Evolutionary conservation across 2,113 vertebrate genomes (phyloP), one percentile per base, ranked within the genome.

Genomic region (Peromyscus leucopus): DNA sequence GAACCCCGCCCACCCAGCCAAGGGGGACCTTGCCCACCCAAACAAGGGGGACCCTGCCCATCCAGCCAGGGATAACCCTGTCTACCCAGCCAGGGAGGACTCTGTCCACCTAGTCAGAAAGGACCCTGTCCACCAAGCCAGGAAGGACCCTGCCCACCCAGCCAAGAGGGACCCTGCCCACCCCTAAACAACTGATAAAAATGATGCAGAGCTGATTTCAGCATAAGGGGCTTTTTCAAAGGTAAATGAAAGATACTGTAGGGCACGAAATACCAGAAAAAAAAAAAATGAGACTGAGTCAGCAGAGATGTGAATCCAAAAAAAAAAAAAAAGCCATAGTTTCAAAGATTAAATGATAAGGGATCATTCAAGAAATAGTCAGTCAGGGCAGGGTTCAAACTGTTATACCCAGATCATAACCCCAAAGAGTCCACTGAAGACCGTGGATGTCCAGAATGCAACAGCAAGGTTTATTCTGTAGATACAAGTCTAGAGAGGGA

Each of bases 271-370:
- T 36, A 31, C 2, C 19, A 85, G 65, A 11, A 7, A 51, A 51
- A 51, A 51, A 31, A 69, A 36, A 79, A 1, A 48, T 21, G 19
- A 57, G 42, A 26, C 15, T 26, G 16, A 76, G 46, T 65, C 31
- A 24, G 11, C 26, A 72, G 28, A 71, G 11, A 12, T 55, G 74
- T 95, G 1, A 0, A 19, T 93, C 72, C 72, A 48, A 48, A 48
- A 48, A 48, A 48, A 48, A 48, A 48, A 48, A 48, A 48, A 57
- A 74, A 74, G 76, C 48, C 57, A 36, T n/a, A 21, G 0, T 93
- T 95, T 91, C 76, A 48, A 84, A 88, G 76, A 85, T 7, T 61
- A 76, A 95, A 57, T 91, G 36, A 42, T 51, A 80, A 89, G 51
- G 10, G 39, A 61, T 72, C 69, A 51, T 42, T 42, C 80, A 33